Conservation (phyloP, 2,113 vertebrate genomes). For the Ophiodon elongatus region DNA sequence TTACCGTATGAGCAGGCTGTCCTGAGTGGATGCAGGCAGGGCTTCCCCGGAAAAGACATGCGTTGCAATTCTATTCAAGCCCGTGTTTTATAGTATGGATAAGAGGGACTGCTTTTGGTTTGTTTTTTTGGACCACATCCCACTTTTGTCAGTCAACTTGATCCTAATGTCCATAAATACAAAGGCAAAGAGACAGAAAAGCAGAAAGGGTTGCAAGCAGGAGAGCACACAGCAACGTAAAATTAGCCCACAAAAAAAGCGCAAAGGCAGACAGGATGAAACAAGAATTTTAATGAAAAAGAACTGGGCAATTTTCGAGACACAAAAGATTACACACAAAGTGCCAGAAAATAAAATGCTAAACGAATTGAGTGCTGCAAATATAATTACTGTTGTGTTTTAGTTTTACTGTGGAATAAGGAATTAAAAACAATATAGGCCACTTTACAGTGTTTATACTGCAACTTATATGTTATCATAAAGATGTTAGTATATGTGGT, state of each 20-base stretch:
- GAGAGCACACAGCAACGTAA: neutral
- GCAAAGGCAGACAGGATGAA: neutral
- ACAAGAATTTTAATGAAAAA: neutral
- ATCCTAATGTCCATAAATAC: neutral
- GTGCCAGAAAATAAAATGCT: neutral
- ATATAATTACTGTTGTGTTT: neutral
- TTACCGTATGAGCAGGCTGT: slow-evolving; percentile 54
- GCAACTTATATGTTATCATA: neutral
- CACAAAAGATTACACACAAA: neutral
- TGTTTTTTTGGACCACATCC: neutral
- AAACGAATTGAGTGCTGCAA: neutral
- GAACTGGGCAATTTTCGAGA: neutral
- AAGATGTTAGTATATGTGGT: neutral
- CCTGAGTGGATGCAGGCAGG: slow-evolving; percentile 35
- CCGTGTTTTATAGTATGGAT: neutral
- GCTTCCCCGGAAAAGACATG: neutral
- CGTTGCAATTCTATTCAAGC: neutral
- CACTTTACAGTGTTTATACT: neutral
- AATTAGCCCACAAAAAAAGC: too few species aligned
- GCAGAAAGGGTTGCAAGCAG: slow-evolving; percentile 11
- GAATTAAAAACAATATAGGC: neutral
- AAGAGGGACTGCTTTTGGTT: neutral
- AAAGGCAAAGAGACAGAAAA: neutral
- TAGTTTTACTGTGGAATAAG: neutral
- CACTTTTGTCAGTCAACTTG: neutral